Conservation (phyloP, 1,140 invertebrate genomes). For the Thaumetopoea pityocampa region DNA sequence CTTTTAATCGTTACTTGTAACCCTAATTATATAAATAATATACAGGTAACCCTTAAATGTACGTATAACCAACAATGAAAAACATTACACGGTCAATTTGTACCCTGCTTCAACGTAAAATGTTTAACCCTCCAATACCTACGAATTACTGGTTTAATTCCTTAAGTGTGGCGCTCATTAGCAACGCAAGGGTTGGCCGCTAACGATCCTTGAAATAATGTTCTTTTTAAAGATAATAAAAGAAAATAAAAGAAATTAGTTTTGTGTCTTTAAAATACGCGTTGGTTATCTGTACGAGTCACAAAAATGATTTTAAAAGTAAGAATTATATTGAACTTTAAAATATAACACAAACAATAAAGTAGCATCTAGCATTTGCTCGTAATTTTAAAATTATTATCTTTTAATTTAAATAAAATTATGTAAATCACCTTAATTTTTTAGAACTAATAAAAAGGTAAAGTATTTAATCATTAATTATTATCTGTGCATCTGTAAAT, state of each 20-base stretch:
- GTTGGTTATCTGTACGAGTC: no score
- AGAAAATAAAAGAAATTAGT: constrained; percentile 32
- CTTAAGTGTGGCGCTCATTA: constrained; percentile 25
- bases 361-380: no score
- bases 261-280: constrained; percentile 14
- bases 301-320: no score
- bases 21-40: not conserved
- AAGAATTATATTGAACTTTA: no score
- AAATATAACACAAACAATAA: no score
- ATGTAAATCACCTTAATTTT: no score
- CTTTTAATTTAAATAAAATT: no score
- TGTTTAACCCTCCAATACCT: constrained; percentile 31
- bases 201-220: constrained; percentile 36
- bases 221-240: constrained; percentile 22
- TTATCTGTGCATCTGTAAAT: no score
- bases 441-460: no score
- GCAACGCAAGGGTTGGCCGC: constrained; percentile 31
- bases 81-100: constrained; percentile 35
- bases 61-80: constrained; percentile 7
- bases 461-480: no score
- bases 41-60: constrained; percentile 6
- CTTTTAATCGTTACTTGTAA: no score
- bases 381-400: no score
- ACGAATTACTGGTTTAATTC: constrained; percentile 37
- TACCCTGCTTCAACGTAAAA: constrained; percentile 29